Conservation (phyloP, 2,888 invertebrate genomes). For the Flexamia atlantica region DNA sequence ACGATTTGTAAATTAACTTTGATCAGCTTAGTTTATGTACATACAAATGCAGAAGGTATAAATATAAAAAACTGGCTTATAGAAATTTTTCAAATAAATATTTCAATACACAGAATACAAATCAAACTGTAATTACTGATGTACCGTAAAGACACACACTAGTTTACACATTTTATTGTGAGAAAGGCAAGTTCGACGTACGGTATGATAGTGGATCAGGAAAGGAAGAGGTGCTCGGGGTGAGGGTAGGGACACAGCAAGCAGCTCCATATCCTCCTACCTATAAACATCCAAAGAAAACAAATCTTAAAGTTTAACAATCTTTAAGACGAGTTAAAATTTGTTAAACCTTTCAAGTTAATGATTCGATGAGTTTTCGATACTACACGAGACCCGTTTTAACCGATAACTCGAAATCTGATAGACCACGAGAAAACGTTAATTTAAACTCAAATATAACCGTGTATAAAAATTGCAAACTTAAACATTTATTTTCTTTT, state of each 20-base stretch:
- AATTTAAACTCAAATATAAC: slow-evolving; percentile 40
- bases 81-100: not conserved
- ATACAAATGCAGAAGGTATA: not conserved
- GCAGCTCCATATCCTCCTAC: slow-evolving; percentile 56
- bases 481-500: slow-evolving; percentile 48
- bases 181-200: slow-evolving; percentile 46
- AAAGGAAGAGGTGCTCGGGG: not conserved
- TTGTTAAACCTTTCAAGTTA: slow-evolving; percentile 59
- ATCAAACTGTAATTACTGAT: slow-evolving; percentile 20
- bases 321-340: slow-evolving; percentile 42
- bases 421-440: slow-evolving; percentile 58
- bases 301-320: slow-evolving; percentile 59
- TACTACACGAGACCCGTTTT: slow-evolving; percentile 65
- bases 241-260: slow-evolving; percentile 29
- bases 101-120: not conserved
- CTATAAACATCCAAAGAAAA: slow-evolving; percentile 58
- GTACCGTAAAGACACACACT: slow-evolving; percentile 49
- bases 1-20: slow-evolving; percentile 16
- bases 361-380: slow-evolving; percentile 57
- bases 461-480: slow-evolving; percentile 52
- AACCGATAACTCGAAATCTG: slow-evolving; percentile 65
- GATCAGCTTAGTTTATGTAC: slow-evolving; percentile 1
- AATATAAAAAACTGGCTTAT: slow-evolving; percentile 17
- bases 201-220: not conserved
- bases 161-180: slow-evolving; percentile 47